A percentile compares a stretch with the other conserved stretches of the same genome.
Conservation (phyloP, 2,888 invertebrate genomes). For the Smittia sp. region DNA sequence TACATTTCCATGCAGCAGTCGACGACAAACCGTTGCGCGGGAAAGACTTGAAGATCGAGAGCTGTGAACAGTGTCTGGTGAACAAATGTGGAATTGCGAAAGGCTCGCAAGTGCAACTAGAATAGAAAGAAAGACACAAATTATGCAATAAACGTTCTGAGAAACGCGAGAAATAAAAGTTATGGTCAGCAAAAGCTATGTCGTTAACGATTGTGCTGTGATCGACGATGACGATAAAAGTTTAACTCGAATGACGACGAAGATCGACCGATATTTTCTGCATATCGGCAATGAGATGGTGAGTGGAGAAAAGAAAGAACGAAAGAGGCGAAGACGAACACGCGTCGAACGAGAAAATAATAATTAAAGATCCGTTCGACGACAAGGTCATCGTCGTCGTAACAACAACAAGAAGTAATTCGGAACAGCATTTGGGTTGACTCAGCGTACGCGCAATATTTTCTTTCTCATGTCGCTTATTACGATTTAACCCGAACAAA, state of each 20-base stretch:
- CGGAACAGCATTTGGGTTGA: slow-evolving; percentile 12
- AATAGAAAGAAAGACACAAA: slow-evolving; percentile 4
- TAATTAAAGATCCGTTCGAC: slow-evolving; percentile 4
- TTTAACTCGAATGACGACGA: not conserved
- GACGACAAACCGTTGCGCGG: slow-evolving; percentile 23
- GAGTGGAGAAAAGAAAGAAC: not conserved
- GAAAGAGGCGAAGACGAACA: too few species aligned
- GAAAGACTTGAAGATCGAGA: slow-evolving; percentile 4
- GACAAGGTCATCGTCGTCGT: not conserved
- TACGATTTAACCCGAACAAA: not conserved
- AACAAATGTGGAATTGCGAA: slow-evolving; percentile 12
- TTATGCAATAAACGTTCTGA: slow-evolving; percentile 13
- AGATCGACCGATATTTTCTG: not conserved
- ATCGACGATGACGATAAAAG: not conserved
- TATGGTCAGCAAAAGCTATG: slow-evolving; percentile 32
- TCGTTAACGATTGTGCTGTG: not conserved
- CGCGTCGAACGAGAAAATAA: not conserved
- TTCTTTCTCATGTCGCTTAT: slow-evolving; percentile 14
- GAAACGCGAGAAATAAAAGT: not conserved
- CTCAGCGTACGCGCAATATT: not conserved
- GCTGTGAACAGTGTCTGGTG: not conserved
- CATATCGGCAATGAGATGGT: not conserved
- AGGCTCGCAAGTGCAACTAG: not conserved
- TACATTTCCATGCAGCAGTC: slow-evolving; percentile 26
- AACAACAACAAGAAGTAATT: not conserved